Evolutionary conservation across 2,113 vertebrate genomes (phyloP), one percentile per base, ranked within the genome.

Genomic region (Pygoscelis antarcticus): DNA sequence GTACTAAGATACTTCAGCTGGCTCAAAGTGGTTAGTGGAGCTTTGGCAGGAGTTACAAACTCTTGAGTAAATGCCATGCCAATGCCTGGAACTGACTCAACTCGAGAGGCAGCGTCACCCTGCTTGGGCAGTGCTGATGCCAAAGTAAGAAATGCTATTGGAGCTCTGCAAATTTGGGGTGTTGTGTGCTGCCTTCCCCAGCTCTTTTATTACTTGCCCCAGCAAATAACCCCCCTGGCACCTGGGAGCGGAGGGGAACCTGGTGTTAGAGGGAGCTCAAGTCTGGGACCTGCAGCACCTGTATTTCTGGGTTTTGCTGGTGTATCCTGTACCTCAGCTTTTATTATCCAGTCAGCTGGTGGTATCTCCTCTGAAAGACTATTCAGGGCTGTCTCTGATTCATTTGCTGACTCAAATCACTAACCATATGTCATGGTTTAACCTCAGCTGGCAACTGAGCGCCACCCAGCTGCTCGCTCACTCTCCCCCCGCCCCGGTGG

Each of bases 41-140:
- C 32, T 91, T 92, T 71, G 49, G 30, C 55, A 77, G 42, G 76
- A 91, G 46, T 81, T 83, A 27, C 6, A 62, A 32, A 11, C 44
- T 11, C 86, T 36, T 36, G 58, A 40, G 15, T 58, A 82, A 60
- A 23, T 61, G 47, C 49, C 30, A 5, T 69, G 8, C 22, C 72
- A 40, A 0, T 36, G 74, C 22, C 60, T 68, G 60, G 42, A 44
- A 74, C 81, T 85, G 70, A 55, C 69, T 87, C 65, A 27, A 0
- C 16, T 38, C 0, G 0, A 84, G 74, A 62, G 54, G 40, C 60
- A 84, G 72, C 21, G 0, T 83, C 0, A 0, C 11, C 36, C 19
- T 79, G 79, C 62, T 79, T 1, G 2, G 13, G 49, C 80, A 51
- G 30, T 55, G 55, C 80, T 83, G 83, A 26, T 94, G 55, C 32